Evolutionary conservation across 1,140 invertebrate species (phyloP), one percentile per base, ranked within the genome.

Genomic region (Trichogramma pretiosum): DNA sequence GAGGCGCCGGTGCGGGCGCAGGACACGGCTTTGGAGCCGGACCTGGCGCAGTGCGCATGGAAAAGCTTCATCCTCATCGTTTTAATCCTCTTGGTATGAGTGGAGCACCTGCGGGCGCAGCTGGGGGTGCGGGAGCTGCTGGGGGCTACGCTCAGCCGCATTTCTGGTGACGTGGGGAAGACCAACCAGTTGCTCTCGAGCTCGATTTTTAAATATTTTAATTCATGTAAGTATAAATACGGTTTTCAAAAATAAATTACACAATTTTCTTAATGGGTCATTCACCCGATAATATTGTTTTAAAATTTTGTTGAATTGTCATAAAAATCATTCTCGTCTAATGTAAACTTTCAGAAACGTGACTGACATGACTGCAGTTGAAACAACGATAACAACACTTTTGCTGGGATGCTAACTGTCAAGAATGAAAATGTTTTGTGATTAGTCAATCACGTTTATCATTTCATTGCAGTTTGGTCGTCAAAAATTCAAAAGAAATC

Each of bases 151-250:
- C 69, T 26, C 68, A 69, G 34, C 65, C 68, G 5, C 68, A 71
- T 41, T 72, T 72, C 50, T 72, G 70, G 70, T 72, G 70, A 72
- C 61, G 44, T n/a, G n/a, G n/a, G n/a, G n/a, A n/a, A n/a, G n/a
- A n/a, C n/a, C n/a, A n/a, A n/a, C n/a, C n/a, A 30, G 26, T 8
- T 30, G n/a, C 26, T 8, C 13, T 30, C 7, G n/a, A 30, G n/a
- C 7, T 30, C 13, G n/a, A 13, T 13, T 8, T 8, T 13, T 30
- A 9, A 30, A 9, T 58, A 46, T 45, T 35, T 30, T 37, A 40
- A 21, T 21, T 8, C 22, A 19, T n/a, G 34, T 16, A 35, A 16
- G 13, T 35, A n/a, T 16, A 5, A 11, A 18, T 42, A 39, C 45
- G 41, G 10, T 13, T 30, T 13, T 30, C 7, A 30, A 30, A 30